Percentiles rank a stretch among this genome's conserved stretches.
Conservation (phyloP, 2,113 vertebrate species). For the Ascaphus truei region DNA sequence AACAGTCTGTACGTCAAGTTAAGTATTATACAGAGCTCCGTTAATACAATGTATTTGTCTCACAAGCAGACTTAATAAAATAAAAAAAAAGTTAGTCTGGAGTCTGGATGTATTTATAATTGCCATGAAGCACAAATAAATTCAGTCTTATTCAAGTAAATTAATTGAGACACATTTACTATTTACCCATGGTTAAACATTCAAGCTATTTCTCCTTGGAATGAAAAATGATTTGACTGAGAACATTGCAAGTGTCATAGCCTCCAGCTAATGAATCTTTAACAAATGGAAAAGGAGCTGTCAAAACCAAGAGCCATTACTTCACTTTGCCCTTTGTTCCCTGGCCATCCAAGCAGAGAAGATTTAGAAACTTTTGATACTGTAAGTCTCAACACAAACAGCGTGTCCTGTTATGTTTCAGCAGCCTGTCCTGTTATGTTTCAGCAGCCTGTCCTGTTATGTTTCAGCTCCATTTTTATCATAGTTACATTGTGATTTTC, state of each 20-base stretch:
- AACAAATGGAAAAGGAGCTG: slow-evolving; percentile 22
- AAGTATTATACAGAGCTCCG: too few relatives aligned
- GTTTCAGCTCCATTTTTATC: too few relatives aligned
- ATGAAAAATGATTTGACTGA: slow-evolving; percentile 25
- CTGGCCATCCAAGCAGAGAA: too few relatives aligned
- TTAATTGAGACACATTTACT: slow-evolving; percentile 16
- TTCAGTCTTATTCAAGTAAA: slow-evolving; percentile 13
- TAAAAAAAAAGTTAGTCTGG: neutral
- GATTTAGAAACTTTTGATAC: too few relatives aligned
- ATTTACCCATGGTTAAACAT: slow-evolving; percentile 28
- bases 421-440: too few relatives aligned
- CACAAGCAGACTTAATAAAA: neutral
- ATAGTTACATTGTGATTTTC: too few relatives aligned
- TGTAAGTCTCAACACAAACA: too few relatives aligned
- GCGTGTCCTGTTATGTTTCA: too few relatives aligned
- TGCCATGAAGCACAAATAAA: slow-evolving; percentile 4
- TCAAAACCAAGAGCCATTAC: slow-evolving; percentile 15
- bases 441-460: too few relatives aligned
- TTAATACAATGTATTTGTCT: neutral
- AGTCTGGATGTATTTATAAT: neutral
- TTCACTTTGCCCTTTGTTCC: neutral
- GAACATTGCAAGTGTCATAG: slow-evolving; percentile 19
- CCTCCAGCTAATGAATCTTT: slow-evolving; percentile 20
- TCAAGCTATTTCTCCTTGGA: neutral
- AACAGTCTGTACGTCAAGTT: too few relatives aligned